Evolutionary conservation across 2,113 vertebrate genomes (phyloP), one percentile per base, ranked within the genome.

Genomic region (Anser cygnoides): DNA sequence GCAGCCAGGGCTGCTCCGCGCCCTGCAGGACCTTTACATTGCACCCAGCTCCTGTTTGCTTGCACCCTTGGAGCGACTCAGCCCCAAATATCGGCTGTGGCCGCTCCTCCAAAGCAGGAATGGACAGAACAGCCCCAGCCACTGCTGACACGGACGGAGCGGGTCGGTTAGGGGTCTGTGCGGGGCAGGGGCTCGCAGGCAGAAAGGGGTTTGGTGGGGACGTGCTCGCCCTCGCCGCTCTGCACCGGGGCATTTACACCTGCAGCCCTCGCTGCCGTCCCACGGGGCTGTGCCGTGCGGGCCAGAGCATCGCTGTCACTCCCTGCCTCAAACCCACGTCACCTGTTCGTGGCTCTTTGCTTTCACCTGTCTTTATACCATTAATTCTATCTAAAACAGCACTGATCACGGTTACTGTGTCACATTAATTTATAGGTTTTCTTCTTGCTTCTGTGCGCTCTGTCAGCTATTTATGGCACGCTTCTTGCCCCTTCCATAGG

Each of bases 401-500:
- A 28, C 12, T 31, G 43, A 7, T 61, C 88, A 25, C 28, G 33
- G 72, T 41, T 68, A 90, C 67, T 83, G 67, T 80, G 82, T 95
- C 93, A 90, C 85, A 37, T 49, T 46, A 96, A 94, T 96, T 95
- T 95, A 80, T 80, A 87, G 63, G 67, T 91, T 68, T 82, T 29
- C n/a, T 79, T 52, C 84, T 96, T 66, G 82, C 82, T 91, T 78
- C 92, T 86, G 59, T 74, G 62, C 43, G 12, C 72, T 76, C 87
- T 21, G 41, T 25, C 0, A 0, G 85, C 62, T 91, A 89, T 91
- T 95, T 92, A 65, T 33, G 88, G 71, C 71, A 63, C 92, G 83
- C 95, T 96, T 93, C 95, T 95, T 1, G 2, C 73, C 82, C 92
- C 88, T 95, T 90, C 55, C 84, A 50, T 77, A 66, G 89, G 92